These are phyloP conservation scores for Cenopis cana DNA, from an alignment of 2,888 invertebrate genomes.

Conservation along the genomic window DNA sequence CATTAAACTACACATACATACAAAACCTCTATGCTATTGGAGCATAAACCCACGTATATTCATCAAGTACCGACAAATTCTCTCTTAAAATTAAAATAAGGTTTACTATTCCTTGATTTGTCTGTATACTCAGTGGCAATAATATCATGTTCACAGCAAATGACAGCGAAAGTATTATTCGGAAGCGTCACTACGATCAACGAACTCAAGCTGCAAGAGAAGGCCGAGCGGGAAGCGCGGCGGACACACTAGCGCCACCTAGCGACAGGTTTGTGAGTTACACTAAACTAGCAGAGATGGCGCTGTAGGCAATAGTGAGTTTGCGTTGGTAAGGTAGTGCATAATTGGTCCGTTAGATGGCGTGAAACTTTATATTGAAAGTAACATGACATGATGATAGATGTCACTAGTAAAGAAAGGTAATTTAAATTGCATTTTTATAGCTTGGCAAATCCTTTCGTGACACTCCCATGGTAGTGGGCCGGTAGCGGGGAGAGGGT, in stretches of 20 bases:
- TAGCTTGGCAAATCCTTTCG: no score
- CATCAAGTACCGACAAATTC: neutral
- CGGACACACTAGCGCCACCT: constrained; percentile 82
- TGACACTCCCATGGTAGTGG: no score
- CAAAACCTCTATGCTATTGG: neutral
- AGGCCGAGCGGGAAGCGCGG: constrained; percentile 86
- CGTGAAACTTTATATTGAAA: constrained; percentile 30
- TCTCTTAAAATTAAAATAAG: neutral
- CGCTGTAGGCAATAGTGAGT: constrained; percentile 31
- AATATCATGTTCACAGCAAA: constrained; percentile 74
- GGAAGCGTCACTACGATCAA: constrained; percentile 90
- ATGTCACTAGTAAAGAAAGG: constrained; percentile 49
- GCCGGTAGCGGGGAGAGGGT: no score
- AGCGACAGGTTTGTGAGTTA: constrained; percentile 53
- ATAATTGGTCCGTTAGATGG: constrained; percentile 46
- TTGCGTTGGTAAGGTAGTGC: constrained; percentile 24
- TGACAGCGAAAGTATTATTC: constrained; percentile 90
- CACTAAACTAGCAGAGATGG: constrained; percentile 48
- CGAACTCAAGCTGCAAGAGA: constrained; percentile 89
- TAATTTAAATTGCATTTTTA: no score
- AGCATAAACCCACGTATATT: neutral
- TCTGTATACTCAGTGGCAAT: constrained; percentile 20
- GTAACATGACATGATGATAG: constrained; percentile 38
- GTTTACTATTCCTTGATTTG: neutral
- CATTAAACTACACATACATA: neutral